These are phyloP conservation scores for Geococcyx californianus DNA, from an alignment of 2,113 vertebrate species.

Conservation along the genomic window DNA sequence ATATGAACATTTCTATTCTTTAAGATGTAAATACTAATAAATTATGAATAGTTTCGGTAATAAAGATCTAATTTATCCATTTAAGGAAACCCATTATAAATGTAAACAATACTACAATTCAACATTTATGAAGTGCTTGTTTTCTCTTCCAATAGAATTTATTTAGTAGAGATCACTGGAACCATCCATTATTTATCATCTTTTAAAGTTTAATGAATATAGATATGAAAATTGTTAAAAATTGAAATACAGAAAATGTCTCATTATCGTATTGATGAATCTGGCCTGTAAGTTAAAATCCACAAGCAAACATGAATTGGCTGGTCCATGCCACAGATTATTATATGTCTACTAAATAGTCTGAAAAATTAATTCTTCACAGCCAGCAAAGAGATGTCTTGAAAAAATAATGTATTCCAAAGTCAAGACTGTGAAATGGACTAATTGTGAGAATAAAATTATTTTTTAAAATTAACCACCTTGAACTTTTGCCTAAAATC, in stretches of 20 bases:
- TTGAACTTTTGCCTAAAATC: not conserved
- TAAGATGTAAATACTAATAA: not conserved
- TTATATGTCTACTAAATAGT: not conserved
- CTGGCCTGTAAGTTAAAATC: not conserved
- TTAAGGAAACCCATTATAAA: slow-evolving; percentile 7
- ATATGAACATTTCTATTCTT: not conserved
- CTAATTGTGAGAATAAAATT: not conserved
- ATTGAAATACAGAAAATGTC: not conserved
- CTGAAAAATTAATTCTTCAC: not conserved
- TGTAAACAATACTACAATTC: slow-evolving; percentile 8
- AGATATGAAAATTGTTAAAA: slow-evolving; percentile 27
- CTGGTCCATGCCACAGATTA: not conserved
- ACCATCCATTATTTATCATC: slow-evolving; percentile 14
- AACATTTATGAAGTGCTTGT: slow-evolving; percentile 18
- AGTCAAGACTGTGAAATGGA: not conserved
- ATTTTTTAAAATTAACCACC: not conserved
- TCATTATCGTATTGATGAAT: not conserved
- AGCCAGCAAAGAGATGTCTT: not conserved
- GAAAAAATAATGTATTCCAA: not conserved
- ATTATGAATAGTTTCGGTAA: not conserved
- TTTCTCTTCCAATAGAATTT: slow-evolving; percentile 32
- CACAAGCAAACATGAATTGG: not conserved
- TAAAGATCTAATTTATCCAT: not conserved
- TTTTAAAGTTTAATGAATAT: slow-evolving; percentile 43
- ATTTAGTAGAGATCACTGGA: not conserved